These are phyloP conservation scores for Vulpes lagopus DNA, from an alignment of 2,113 vertebrate genomes.

Conservation along the genomic window DNA sequence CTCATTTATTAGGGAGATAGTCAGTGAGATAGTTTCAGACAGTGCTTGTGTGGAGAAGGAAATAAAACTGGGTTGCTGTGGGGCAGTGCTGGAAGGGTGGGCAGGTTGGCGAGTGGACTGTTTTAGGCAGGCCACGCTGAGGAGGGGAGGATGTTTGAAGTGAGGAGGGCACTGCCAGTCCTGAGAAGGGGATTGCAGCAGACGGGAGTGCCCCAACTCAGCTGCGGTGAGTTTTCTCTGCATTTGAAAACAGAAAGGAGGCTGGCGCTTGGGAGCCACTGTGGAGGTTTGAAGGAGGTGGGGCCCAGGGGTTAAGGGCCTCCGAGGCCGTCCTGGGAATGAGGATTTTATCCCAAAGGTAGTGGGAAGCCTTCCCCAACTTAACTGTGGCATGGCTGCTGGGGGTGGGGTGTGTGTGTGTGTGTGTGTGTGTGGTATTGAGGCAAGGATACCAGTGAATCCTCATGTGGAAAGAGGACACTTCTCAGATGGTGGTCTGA, in stretches of 20 bases:
- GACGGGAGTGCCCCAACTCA: too few relatives aligned
- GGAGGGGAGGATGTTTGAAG: not conserved
- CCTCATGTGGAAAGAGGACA: too few relatives aligned
- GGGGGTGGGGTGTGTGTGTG: too few relatives aligned
- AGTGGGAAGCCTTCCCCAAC: not conserved
- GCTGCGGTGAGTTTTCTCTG: not conserved
- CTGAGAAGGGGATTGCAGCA: not conserved
- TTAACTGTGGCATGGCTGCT: not conserved
- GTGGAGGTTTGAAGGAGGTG: not conserved
- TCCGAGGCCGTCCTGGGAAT: not conserved
- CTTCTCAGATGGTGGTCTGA: not conserved
- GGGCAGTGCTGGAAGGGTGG: not conserved
- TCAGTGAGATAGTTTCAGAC: rapidly evolving
- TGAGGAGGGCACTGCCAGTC: not conserved
- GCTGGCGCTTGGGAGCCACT: rapidly evolving
- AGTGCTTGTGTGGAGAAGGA: not conserved
- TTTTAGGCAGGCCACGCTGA: not conserved
- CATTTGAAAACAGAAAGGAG: not conserved
- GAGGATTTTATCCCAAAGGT: not conserved
- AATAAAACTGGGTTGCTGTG: rapidly evolving
- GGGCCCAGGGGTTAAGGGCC: not conserved
- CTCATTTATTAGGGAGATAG: not conserved
- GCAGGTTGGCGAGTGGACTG: not conserved
- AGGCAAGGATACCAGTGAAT: not conserved
- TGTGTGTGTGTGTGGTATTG: too few relatives aligned